These are phyloP conservation scores for Phocides pigmalion DNA, from an alignment of 1,140 invertebrate genomes.

Conservation along the genomic window DNA sequence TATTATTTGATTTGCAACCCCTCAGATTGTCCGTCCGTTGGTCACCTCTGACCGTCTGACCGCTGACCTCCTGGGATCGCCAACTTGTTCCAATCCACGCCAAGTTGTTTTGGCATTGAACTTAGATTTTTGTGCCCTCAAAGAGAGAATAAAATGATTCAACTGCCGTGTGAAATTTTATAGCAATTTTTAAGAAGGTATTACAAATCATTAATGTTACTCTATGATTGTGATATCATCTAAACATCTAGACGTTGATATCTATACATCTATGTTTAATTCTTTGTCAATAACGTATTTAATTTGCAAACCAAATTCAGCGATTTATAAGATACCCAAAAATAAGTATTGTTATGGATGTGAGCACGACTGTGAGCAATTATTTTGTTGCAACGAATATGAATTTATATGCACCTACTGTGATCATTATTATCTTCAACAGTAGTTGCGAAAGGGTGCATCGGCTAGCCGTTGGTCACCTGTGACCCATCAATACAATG, in stretches of 20 bases:
- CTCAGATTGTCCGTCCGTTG: conserved; percentile 62
- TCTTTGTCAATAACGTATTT: not conserved
- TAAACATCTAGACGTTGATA: too few species aligned
- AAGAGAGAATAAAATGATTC: conserved; percentile 15
- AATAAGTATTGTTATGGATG: too few species aligned
- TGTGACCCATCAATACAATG: conserved; percentile 66
- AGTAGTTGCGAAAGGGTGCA: conserved; percentile 67
- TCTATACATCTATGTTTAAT: too few species aligned
- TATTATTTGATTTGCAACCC: conserved; percentile 59
- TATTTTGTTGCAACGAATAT: too few species aligned
- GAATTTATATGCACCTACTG: too few species aligned
- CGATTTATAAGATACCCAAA: not conserved
- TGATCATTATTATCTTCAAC: conserved; percentile 6
- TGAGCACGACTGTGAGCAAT: too few species aligned
- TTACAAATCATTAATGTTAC: too few species aligned
- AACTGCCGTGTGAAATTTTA: conserved; percentile 14
- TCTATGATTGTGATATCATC: too few species aligned
- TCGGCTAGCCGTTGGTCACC: conserved; percentile 66
- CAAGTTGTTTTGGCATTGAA: conserved; percentile 69
- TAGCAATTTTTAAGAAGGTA: not conserved
- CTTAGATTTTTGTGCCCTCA: conserved; percentile 39
- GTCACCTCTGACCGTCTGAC: conserved; percentile 72
- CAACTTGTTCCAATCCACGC: conserved; percentile 56
- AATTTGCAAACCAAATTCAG: conserved; percentile 8
- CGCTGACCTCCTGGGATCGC: conserved; percentile 69